Conservation (phyloP, 2,888 invertebrate genomes). For the Parthenolecanium corni region DNA sequence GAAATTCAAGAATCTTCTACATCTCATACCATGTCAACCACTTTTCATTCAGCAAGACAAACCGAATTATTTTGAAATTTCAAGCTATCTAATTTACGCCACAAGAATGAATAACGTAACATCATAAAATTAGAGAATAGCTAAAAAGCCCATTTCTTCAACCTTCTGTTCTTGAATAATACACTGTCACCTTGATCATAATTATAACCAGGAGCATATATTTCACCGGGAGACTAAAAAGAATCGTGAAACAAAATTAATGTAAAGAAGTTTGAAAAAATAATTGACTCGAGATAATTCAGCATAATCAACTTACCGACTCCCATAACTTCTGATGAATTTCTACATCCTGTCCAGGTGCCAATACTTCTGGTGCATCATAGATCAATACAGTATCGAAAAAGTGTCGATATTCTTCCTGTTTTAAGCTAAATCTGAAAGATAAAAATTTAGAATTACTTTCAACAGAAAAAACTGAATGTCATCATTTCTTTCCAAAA, state of each 20-base stretch:
- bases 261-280: neutral
- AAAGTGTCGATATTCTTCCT: neutral
- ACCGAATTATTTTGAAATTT: too few species aligned
- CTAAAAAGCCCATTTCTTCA: too few species aligned
- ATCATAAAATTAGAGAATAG: too few species aligned
- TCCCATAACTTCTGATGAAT: neutral
- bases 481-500: too few species aligned
- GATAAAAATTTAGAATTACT: neutral
- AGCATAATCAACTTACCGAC: neutral
- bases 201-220: conserved; percentile 1
- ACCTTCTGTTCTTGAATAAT: too few species aligned
- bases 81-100: too few species aligned
- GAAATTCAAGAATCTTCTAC: too few species aligned
- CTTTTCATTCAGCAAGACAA: too few species aligned
- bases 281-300: neutral
- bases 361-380: conserved; percentile 16
- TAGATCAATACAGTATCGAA: neutral
- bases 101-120: too few species aligned
- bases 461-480: neutral
- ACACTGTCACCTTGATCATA: neutral
- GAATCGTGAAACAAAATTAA: neutral
- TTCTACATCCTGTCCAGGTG: neutral
- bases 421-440: neutral
- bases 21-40: too few species aligned
- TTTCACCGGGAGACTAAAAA: conserved; percentile 1